These are phyloP conservation scores for Pseudomugil gertrudae DNA, from an alignment of 2,797 vertebrate species.

Conservation along the genomic window DNA sequence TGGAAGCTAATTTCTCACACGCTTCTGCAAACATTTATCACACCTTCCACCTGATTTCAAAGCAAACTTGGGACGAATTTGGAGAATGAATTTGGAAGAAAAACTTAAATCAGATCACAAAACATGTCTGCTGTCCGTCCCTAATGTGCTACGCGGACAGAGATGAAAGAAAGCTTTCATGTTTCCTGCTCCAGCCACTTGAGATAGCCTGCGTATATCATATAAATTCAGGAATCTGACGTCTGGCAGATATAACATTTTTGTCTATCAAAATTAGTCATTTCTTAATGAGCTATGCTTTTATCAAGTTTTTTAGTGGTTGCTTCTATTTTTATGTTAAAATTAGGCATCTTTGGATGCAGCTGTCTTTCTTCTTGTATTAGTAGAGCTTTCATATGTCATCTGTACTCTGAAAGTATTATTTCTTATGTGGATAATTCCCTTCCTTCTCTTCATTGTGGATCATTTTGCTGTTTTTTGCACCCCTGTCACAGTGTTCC, in stretches of 20 bases:
- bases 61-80: not conserved
- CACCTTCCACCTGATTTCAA: constrained; percentile 17
- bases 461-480: not conserved
- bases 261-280: constrained; percentile 12
- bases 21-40: constrained; percentile 13
- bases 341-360: constrained; percentile 4
- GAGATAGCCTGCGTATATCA: constrained; percentile 18
- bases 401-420: not conserved
- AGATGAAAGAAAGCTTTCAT: constrained; percentile 40
- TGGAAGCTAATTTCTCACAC: not conserved
- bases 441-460: not conserved
- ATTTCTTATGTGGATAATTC: not conserved
- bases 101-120: constrained; percentile 31
- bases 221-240: constrained; percentile 20
- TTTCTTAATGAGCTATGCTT: constrained; percentile 3
- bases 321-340: constrained; percentile 7
- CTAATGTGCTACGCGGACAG: constrained; percentile 28
- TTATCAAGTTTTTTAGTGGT: constrained; percentile 12
- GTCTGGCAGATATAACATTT: constrained; percentile 20
- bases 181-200: constrained; percentile 27
- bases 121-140: constrained; percentile 33
- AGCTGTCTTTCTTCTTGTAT: not conserved
- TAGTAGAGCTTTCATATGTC: not conserved
- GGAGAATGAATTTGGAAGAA: constrained; percentile 24
- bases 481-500: not conserved